These are phyloP conservation scores for Sylvia borin DNA, from an alignment of 2,797 vertebrate species.

Conservation along the genomic window DNA sequence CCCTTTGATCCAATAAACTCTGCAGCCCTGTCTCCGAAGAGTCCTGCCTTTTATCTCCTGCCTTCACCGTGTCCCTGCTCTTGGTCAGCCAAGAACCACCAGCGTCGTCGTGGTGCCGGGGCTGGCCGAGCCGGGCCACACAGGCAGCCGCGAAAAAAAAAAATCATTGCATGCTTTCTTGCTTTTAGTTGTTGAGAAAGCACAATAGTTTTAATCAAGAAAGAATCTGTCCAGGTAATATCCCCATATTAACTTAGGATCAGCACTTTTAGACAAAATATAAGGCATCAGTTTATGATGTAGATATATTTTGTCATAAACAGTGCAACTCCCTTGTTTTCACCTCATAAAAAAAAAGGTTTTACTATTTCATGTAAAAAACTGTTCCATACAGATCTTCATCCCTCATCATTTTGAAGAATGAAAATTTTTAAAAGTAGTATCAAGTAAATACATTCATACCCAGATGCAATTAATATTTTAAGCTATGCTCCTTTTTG, in stretches of 20 bases:
- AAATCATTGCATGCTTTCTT: neutral
- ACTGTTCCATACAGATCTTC: constrained; percentile 40
- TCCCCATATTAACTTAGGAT: constrained; percentile 23
- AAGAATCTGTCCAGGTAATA: constrained; percentile 18
- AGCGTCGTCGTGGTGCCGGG: no score
- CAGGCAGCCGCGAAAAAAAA: neutral
- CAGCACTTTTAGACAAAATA: constrained; percentile 8
- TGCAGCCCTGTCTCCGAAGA: no score
- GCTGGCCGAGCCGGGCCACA: no score
- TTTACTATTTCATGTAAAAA: constrained; percentile 26
- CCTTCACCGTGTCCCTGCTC: no score
- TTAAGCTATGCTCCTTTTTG: constrained; percentile 2
- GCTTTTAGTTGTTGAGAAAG: neutral
- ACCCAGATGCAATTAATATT: neutral
- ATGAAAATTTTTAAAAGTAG: neutral
- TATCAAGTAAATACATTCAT: constrained; percentile 28
- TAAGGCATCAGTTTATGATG: neutral
- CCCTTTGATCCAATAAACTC: no score
- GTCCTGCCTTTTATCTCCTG: no score
- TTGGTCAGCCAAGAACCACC: no score
- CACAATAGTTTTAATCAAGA: neutral
- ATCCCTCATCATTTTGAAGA: constrained; percentile 32
- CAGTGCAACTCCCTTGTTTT: constrained; percentile 63
- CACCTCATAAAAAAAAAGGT: neutral
- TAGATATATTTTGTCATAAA: constrained; percentile 53